These are phyloP conservation scores for Kryptolebias ocellatus DNA, from an alignment of 2,797 vertebrate species.

Conservation along the genomic window DNA sequence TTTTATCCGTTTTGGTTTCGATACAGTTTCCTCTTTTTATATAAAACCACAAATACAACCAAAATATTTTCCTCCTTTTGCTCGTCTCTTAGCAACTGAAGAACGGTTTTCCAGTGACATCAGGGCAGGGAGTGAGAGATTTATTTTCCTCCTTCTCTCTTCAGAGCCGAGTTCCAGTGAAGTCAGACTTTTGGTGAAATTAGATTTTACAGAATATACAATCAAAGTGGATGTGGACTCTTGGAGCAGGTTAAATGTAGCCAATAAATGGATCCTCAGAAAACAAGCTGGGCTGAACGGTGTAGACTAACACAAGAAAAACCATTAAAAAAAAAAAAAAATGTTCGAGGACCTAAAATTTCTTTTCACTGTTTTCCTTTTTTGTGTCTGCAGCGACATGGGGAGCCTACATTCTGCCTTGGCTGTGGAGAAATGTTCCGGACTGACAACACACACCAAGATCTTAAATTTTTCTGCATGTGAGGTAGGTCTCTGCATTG, in stretches of 20 bases:
- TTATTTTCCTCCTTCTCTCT: conserved; percentile 32
- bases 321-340: conserved; percentile 24
- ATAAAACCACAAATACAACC: conserved; percentile 72
- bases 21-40: conserved; percentile 67
- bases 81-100: conserved; percentile 83
- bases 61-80: conserved; percentile 82
- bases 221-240: conserved; percentile 42
- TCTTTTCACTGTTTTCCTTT: conserved; percentile 7
- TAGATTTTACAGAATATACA: conserved; percentile 53
- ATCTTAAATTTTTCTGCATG: conserved; percentile 17
- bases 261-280: conserved; percentile 22
- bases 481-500: conserved; percentile 28
- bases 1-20: conserved; percentile 64
- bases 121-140: conserved; percentile 65
- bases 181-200: conserved; percentile 67
- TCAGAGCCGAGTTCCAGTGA: conserved; percentile 63
- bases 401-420: conserved; percentile 66
- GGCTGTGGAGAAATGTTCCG: conserved; percentile 55
- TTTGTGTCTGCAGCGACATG: conserved; percentile 41
- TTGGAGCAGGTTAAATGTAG: conserved; percentile 31
- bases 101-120: conserved; percentile 83
- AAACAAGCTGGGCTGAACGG: conserved; percentile 1
- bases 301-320: conserved; percentile 10
- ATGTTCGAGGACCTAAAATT: no score
- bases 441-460: not conserved